Evolutionary conservation across 2,888 invertebrate genomes (phyloP).

Genomic region (Steromphala cineraria): DNA sequence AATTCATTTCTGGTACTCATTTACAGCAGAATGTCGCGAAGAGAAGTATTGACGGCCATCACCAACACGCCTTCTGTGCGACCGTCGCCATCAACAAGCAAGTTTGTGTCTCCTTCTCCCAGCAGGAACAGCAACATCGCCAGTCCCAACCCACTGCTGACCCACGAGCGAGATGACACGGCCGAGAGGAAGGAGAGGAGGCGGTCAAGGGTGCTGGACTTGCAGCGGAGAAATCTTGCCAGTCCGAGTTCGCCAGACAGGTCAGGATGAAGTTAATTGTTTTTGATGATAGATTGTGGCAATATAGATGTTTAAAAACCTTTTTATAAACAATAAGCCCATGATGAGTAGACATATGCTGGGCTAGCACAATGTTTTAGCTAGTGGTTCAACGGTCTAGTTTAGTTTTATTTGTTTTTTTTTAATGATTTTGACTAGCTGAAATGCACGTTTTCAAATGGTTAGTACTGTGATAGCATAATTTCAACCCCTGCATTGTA

Average conservation of each 20-base stretch:
- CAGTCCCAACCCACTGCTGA: slow-evolving; percentile 29
- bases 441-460: no score
- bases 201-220: slow-evolving; percentile 66
- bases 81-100: slow-evolving; percentile 29
- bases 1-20: no score
- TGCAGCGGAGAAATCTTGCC: slow-evolving; percentile 58
- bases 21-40: slow-evolving; percentile 32
- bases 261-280: slow-evolving; percentile 26
- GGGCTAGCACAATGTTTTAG: no score
- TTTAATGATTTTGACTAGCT: no score
- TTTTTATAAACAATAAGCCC: no score
- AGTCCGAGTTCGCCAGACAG: slow-evolving; percentile 68
- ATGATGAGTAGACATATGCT: no score
- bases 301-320: no score
- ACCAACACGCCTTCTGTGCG: slow-evolving; percentile 38
- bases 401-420: no score
- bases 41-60: slow-evolving; percentile 61
- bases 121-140: slow-evolving; percentile 42
- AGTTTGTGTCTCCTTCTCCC: slow-evolving; percentile 58
- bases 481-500: neutral
- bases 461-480: neutral
- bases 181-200: slow-evolving; percentile 69
- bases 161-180: slow-evolving; percentile 71
- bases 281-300: neutral
- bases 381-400: no score